Base-by-base conservation (phyloP, 2,113 vertebrate genomes). In the Ursus arctos region DNA sequence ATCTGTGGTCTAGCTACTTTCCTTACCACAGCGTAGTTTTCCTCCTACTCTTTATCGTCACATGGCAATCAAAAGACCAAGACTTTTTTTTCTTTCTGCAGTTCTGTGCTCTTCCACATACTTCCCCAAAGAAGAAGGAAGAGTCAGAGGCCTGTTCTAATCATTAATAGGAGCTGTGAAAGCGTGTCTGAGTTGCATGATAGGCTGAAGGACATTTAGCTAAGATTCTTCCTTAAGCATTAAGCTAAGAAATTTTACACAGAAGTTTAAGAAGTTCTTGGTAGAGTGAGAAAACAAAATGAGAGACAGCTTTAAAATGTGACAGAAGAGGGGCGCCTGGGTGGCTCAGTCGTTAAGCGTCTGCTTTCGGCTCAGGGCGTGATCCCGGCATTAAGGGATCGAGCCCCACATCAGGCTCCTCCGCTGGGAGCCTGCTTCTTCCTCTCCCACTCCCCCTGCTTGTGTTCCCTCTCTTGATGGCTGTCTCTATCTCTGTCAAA, bases 11-110 rank as follows among this genome's bases (percentile, higher is more conserved):
- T 90, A 77, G 53, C 92, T 93, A 53, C 96, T 98, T 98, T 98
- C 98, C 95, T 93, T 94, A 97, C 97, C 97, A 98, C 97, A 98
- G 98, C 89, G 97, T 91, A 98, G 97, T 98, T 98, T 97, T 85
- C 93, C 69, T 98, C 94, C 98, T 97, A 94, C 98, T 97, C 97
- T 97, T 98, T 76, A 3, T 94, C 72, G 55, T 98, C 97, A 97
- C 97, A 93, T 91, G 88, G 93, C 95, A 98, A 96, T 98, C 96
- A 98, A 97, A 98, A 98, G 95, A 91, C 93, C 97, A 97, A 97
- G 94, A 96, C 91, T 74, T 71, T 94, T 61, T 57, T 89, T 97
- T 65, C 43, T 91, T 97, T 16, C 71, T 49, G 2, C 26, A 65
- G 57, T 81, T 65, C 51, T 47, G 80, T 65, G n/a, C 77, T 88